A percentile compares a stretch with the other conserved stretches of the same genome.
Conservation (phyloP, 2,113 vertebrate species). For the Raja brachyura region DNA sequence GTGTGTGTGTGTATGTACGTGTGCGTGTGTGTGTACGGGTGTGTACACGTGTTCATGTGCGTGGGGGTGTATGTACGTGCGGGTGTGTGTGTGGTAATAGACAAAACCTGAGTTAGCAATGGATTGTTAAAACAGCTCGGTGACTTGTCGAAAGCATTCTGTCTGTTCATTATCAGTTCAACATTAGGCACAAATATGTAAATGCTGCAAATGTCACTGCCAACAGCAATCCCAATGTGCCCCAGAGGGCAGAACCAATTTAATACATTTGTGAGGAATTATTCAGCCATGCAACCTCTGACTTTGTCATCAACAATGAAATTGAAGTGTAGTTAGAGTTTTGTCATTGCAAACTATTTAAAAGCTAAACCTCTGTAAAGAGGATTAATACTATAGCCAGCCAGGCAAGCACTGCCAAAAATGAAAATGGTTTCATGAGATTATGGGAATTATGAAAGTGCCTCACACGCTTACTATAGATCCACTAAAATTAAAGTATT, state of each 20-base stretch:
- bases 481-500: background rate
- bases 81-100: too few relatives aligned
- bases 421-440: slow-evolving; percentile 12
- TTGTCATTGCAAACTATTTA: slow-evolving; percentile 18
- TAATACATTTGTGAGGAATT: background rate
- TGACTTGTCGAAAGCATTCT: background rate
- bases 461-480: background rate
- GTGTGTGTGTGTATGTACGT: too few relatives aligned
- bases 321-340: background rate
- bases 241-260: background rate
- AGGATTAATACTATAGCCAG: background rate
- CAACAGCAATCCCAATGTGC: background rate
- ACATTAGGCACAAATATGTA: background rate
- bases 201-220: background rate
- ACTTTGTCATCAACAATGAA: slow-evolving; percentile 6
- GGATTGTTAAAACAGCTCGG: background rate
- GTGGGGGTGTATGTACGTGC: too few relatives aligned
- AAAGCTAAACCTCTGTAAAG: slow-evolving; percentile 9
- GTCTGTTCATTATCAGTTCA: slow-evolving; percentile 12
- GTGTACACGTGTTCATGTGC: too few relatives aligned
- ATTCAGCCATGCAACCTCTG: background rate
- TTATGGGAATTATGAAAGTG: slow-evolving; percentile 21
- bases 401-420: background rate
- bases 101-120: background rate
- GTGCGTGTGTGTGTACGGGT: too few relatives aligned